phyloP scores from a whole-genome alignment of 2,113 vertebrate species.

The Chloropsis cyanopogon region DNA sequence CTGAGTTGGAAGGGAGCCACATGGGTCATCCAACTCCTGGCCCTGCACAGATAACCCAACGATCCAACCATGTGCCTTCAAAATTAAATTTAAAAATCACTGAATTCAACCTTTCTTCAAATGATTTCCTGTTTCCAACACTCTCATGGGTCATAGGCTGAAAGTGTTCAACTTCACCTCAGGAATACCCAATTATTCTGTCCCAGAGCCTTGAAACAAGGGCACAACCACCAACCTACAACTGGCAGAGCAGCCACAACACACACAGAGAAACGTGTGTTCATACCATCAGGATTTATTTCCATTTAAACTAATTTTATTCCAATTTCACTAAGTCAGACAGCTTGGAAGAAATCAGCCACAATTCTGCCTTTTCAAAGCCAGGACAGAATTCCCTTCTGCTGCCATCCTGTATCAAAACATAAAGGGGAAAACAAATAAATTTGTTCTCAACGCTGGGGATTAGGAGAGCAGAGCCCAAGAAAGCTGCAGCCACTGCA shows the following conservation, averaged over 20 bases:
- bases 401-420: not conserved
- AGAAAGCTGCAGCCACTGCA: not conserved
- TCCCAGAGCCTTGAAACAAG: not conserved
- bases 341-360: not conserved
- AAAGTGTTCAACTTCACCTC: not conserved
- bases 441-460: rapidly evolving
- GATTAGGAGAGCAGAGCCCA: not conserved
- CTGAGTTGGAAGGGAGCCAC: not conserved
- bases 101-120: not conserved
- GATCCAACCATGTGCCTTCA: not conserved
- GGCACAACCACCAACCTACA: not conserved
- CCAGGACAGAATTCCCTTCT: not conserved
- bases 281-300: not conserved
- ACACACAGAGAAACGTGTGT: not conserved
- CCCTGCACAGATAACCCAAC: too few relatives aligned
- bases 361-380: not conserved
- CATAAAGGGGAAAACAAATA: not conserved
- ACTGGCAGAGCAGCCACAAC: not conserved
- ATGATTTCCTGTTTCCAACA: not conserved
- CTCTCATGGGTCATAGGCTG: rapidly evolving
- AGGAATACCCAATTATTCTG: not conserved
- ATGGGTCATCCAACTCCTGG: not conserved
- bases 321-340: not conserved
- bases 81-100: not conserved
- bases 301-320: not conserved